phyloP scores from a whole-genome alignment of 2,888 invertebrate species.

The Eueremaeus valkanovi region DNA sequence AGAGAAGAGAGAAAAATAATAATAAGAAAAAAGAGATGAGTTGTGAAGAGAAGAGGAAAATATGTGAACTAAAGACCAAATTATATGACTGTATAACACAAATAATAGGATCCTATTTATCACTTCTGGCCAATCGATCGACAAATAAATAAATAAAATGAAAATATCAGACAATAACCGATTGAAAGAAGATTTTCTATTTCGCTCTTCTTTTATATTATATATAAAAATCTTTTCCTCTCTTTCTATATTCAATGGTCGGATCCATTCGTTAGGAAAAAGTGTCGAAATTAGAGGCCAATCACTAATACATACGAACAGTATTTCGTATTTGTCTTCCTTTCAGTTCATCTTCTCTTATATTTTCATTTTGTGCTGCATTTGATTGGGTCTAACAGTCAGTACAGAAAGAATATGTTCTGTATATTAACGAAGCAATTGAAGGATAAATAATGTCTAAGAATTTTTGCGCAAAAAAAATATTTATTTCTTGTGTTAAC shows the following conservation, averaged over 20 bases:
- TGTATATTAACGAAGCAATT: slow-evolving; percentile 11
- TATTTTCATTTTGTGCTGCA: neutral
- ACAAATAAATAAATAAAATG: slow-evolving; percentile 11
- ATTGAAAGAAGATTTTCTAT: neutral
- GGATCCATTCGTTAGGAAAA: neutral
- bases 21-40: too few species aligned
- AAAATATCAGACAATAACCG: slow-evolving; percentile 12
- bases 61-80: neutral
- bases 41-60: neutral
- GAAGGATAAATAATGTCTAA: neutral
- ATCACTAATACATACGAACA: too few species aligned
- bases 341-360: neutral
- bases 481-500: neutral
- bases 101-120: slow-evolving; percentile 20
- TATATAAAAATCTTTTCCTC: neutral
- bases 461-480: neutral
- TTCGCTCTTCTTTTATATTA: neutral
- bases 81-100: slow-evolving; percentile 18
- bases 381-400: neutral
- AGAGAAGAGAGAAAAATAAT: too few species aligned
- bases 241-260: neutral
- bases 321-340: neutral
- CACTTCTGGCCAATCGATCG: neutral
- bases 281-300: too few species aligned
- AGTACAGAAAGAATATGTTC: neutral